Conservation (phyloP, 1,140 invertebrate genomes). For the Battus philenor region DNA sequence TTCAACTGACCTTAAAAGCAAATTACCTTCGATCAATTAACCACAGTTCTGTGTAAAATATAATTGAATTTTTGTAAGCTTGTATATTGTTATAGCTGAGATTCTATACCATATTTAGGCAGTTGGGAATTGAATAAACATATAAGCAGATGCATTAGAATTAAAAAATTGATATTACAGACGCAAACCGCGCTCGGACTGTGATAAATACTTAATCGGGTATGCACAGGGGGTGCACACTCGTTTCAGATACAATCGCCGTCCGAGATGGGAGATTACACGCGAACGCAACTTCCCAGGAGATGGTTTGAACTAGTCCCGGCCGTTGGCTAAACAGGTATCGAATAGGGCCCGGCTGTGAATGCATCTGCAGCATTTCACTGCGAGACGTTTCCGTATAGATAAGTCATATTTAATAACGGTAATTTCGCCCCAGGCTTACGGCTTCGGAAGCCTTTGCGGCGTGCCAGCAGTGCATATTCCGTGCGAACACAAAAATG, state of each 20-base stretch:
- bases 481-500: slow-evolving; percentile 8
- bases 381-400: slow-evolving; percentile 32
- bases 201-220: slow-evolving; percentile 32
- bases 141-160: no score
- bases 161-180: no score
- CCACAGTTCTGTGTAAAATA: no score
- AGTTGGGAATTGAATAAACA: no score
- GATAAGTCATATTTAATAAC: slow-evolving; percentile 33
- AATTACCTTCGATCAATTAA: no score
- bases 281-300: slow-evolving; percentile 25
- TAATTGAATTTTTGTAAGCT: no score
- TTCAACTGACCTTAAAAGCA: no score
- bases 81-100: no score
- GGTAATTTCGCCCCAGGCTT: slow-evolving; percentile 26
- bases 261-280: slow-evolving; percentile 35
- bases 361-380: slow-evolving; percentile 34
- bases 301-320: slow-evolving; percentile 35
- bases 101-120: no score
- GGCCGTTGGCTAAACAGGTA: slow-evolving; percentile 46
- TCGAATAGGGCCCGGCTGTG: slow-evolving; percentile 36
- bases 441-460: slow-evolving; percentile 30
- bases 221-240: slow-evolving; percentile 26
- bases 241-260: slow-evolving; percentile 29
- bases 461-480: slow-evolving; percentile 8
- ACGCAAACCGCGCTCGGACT: slow-evolving; percentile 14